Evolutionary conservation across 1,140 invertebrate species (phyloP).

Genomic region (Drosophila pseudoobscura): DNA sequence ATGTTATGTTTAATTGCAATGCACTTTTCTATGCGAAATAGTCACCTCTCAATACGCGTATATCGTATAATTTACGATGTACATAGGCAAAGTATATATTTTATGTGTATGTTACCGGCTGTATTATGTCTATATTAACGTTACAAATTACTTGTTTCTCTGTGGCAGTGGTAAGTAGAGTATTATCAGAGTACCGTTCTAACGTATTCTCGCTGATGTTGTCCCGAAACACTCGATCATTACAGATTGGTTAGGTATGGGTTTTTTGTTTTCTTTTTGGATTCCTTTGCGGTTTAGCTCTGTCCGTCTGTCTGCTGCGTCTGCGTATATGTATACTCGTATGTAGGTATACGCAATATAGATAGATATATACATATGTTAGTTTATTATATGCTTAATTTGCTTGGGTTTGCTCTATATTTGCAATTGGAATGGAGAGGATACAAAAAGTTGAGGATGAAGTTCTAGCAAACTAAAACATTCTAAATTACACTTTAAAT

Average conservation of each 20-base stretch:
- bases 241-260: conserved; percentile 34
- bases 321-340: conserved; percentile 1
- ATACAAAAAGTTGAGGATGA: conserved; percentile 19
- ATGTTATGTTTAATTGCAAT: conserved; percentile 41
- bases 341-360: conserved; percentile 18
- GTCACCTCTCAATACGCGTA: conserved; percentile 18
- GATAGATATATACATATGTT: conserved; percentile 34
- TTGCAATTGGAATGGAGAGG: conserved; percentile 32
- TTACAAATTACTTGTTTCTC: conserved; percentile 59
- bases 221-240: conserved; percentile 20
- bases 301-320: conserved; percentile 5
- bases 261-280: neutral
- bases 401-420: conserved; percentile 13
- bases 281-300: conserved; percentile 9
- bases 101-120: conserved; percentile 21
- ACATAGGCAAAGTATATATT: conserved; percentile 40
- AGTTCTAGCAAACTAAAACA: conserved; percentile 22
- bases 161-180: conserved; percentile 83
- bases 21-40: conserved; percentile 19
- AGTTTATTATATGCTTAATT: conserved; percentile 13
- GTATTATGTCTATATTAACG: conserved; percentile 60
- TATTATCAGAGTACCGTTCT: conserved; percentile 58
- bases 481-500: conserved; percentile 21
- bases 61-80: conserved; percentile 16
- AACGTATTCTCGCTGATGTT: conserved; percentile 30